Evolutionary conservation across 2,888 invertebrate species (phyloP).

Genomic region (Lysandra coridon): DNA sequence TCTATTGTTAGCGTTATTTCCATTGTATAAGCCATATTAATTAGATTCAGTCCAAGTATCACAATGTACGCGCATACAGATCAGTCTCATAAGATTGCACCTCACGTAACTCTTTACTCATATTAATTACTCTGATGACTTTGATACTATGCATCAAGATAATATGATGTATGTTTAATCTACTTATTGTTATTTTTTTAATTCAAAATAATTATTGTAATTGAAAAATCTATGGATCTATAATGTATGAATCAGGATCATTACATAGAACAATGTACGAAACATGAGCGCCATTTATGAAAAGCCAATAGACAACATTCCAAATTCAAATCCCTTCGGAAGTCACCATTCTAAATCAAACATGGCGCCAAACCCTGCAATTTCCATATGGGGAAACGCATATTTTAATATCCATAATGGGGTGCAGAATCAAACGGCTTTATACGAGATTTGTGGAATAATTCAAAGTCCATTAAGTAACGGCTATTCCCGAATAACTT

Average conservation of each 20-base stretch:
- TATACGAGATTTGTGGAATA: slow-evolving; percentile 42
- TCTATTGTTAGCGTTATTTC: slow-evolving; percentile 23
- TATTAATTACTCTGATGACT: not conserved
- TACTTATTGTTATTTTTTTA: not conserved
- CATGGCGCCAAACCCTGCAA: slow-evolving; percentile 61
- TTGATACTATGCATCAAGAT: not conserved
- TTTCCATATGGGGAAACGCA: slow-evolving; percentile 55
- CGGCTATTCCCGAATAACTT: not conserved
- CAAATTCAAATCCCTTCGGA: slow-evolving; percentile 62
- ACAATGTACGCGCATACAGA: slow-evolving; percentile 12
- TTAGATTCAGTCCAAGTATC: slow-evolving; percentile 17
- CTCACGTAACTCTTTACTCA: slow-evolving; percentile 9
- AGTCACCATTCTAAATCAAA: slow-evolving; percentile 77
- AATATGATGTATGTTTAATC: not conserved
- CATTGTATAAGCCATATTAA: slow-evolving; percentile 7
- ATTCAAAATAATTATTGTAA: not conserved
- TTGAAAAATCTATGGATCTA: not conserved
- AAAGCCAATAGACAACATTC: slow-evolving; percentile 64
- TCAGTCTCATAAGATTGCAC: slow-evolving; percentile 11
- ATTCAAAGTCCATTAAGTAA: slow-evolving; percentile 30
- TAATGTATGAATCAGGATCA: not conserved
- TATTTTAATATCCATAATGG: slow-evolving; percentile 68
- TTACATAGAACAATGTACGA: not conserved
- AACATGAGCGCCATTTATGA: slow-evolving; percentile 24
- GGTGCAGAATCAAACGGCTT: slow-evolving; percentile 51